Conservation (phyloP, 2,113 vertebrate genomes). For the Microtus pennsylvanicus region DNA sequence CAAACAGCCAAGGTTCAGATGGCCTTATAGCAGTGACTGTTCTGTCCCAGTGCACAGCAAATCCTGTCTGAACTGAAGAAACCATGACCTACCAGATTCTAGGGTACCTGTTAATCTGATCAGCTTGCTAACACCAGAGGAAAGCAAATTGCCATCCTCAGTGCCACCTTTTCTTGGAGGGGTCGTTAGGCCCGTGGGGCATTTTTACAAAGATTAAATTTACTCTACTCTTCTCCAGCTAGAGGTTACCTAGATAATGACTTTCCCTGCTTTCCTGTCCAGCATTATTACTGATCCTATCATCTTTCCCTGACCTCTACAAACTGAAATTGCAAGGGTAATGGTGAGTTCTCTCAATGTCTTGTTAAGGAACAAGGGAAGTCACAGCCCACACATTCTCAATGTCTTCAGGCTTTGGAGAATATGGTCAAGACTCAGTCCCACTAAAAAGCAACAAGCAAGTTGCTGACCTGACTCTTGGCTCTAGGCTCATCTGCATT, state of each 20-base stretch:
- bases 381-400: background rate
- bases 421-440: background rate
- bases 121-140: background rate
- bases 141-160: background rate
- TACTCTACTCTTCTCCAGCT: slow-evolving; percentile 33
- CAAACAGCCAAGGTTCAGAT: background rate
- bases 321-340: slow-evolving; percentile 20
- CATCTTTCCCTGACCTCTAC: background rate
- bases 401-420: background rate
- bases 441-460: background rate
- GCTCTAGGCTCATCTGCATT: background rate
- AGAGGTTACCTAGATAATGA: background rate
- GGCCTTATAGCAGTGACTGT: background rate
- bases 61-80: background rate
- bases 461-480: background rate
- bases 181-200: background rate
- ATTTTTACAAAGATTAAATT: slow-evolving; percentile 64
- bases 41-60: background rate
- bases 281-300: slow-evolving; percentile 36
- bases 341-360: background rate
- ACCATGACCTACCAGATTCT: background rate
- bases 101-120: background rate
- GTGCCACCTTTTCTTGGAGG: background rate
- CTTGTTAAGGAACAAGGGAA: slow-evolving; percentile 1
- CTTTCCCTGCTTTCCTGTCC: background rate